Evolutionary conservation across 37 sponge, comb jelly and placozoan species (phyloP).

Genomic region (Cladorhizidae sp.): DNA sequence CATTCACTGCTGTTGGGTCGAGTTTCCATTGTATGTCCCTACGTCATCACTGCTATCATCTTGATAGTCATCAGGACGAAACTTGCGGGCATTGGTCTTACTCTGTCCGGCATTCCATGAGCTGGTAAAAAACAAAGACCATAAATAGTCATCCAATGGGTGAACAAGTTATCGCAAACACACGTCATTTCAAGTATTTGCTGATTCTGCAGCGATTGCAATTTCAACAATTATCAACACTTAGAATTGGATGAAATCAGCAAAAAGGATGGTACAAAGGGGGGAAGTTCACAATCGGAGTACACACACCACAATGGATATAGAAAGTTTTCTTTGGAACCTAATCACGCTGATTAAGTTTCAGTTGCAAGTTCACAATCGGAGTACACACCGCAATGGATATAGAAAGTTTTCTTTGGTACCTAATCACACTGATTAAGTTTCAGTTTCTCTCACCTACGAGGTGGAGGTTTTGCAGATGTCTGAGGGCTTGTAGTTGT

Average conservation of each 20-base stretch:
- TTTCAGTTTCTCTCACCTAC: too few relatives aligned
- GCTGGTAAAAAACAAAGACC: background rate
- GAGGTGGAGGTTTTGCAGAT: background rate
- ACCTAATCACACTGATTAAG: background rate
- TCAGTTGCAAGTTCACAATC: too few relatives aligned
- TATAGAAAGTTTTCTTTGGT: too few relatives aligned
- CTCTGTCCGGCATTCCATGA: background rate
- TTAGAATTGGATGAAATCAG: too few relatives aligned
- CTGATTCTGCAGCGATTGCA: too few relatives aligned
- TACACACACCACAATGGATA: too few relatives aligned
- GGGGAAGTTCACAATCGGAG: too few relatives aligned
- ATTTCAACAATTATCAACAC: too few relatives aligned
- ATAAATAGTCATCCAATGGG: background rate
- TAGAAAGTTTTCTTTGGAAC: too few relatives aligned
- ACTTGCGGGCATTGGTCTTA: slow-evolving; percentile 4
- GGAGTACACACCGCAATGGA: too few relatives aligned
- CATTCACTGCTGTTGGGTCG: slow-evolving; percentile 66
- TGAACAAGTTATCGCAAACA: background rate
- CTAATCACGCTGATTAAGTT: too few relatives aligned
- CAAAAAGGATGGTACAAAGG: too few relatives aligned
- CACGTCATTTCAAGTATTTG: background rate
- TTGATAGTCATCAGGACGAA: slow-evolving; percentile 38
- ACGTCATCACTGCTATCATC: slow-evolving; percentile 59
- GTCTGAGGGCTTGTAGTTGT: background rate
- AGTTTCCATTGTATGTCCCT: slow-evolving; percentile 78